Percentiles rank a stretch among this genome's conserved stretches.
Conservation (phyloP, 2,797 vertebrate genomes). For the Protosalanx chinensis region DNA sequence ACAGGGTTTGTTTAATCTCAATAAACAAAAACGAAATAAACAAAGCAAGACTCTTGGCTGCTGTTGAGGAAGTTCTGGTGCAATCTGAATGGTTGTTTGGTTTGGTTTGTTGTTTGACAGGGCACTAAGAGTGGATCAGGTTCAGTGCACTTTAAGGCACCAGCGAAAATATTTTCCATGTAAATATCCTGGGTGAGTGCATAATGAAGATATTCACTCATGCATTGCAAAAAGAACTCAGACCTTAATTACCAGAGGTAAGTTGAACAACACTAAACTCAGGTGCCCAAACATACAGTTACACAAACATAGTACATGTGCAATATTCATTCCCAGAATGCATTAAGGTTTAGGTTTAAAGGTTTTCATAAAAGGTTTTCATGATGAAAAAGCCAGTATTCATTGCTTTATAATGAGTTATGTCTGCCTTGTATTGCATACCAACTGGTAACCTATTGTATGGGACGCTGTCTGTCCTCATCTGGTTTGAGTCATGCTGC, state of each 20-base stretch:
- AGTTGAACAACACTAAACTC: too few species aligned
- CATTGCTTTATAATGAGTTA: background rate
- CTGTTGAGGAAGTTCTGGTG: background rate
- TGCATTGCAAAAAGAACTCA: too few species aligned
- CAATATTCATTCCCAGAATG: background rate
- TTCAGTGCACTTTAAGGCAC: too few species aligned
- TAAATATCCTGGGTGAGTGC: too few species aligned
- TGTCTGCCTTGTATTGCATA: background rate
- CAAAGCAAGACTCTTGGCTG: background rate
- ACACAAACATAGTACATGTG: too few species aligned
- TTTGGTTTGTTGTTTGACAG: too few species aligned
- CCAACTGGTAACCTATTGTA: background rate
- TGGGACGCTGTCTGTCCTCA: constrained; percentile 12
- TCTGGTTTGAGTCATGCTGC: constrained; percentile 6
- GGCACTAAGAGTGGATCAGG: too few species aligned
- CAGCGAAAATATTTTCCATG: too few species aligned
- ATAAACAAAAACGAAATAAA: constrained; percentile 13
- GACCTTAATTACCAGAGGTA: too few species aligned
- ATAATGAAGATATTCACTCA: too few species aligned
- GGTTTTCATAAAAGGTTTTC: background rate
- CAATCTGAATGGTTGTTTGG: too few species aligned
- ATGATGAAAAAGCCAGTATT: background rate
- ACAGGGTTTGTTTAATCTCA: background rate
- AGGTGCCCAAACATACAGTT: background rate
- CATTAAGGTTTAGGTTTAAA: too few species aligned